phyloP scores from a whole-genome alignment of 2,113 vertebrate species.

The Cebus imitator region DNA sequence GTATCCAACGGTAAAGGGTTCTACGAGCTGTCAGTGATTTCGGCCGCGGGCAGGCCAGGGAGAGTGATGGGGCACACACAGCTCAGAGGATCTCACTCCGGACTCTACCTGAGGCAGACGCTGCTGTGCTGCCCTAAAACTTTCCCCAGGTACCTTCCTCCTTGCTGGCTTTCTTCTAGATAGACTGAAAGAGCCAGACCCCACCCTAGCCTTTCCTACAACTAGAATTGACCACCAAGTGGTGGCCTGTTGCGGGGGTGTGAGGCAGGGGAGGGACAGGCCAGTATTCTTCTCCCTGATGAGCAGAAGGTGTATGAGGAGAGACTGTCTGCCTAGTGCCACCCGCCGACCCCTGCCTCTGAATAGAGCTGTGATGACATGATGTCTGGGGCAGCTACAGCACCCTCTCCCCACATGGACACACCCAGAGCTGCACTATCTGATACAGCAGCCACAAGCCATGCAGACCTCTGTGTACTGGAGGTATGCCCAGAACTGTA shows the following conservation, averaged over 20 bases:
- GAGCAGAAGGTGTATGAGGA: neutral
- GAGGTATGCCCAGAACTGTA: no score
- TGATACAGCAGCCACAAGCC: rapidly evolving
- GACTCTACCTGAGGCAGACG: neutral
- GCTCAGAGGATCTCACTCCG: neutral
- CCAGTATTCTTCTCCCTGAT: neutral
- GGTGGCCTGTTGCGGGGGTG: rapidly evolving
- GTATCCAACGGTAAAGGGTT: neutral
- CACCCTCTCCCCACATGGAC: neutral
- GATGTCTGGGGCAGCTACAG: neutral
- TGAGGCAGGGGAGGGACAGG: neutral
- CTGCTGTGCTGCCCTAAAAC: neutral
- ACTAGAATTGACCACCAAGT: neutral
- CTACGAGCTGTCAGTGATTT: neutral
- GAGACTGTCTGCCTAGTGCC: neutral
- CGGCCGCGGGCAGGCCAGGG: neutral
- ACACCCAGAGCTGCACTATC: neutral
- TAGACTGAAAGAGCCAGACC: neutral
- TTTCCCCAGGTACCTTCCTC: neutral
- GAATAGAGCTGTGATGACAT: no score
- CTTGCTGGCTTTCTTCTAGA: neutral
- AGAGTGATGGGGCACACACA: neutral
- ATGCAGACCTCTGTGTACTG: rapidly evolving
- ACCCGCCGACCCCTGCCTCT: neutral
- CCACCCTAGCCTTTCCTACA: neutral